These are phyloP conservation scores for Ploceus nigricollis DNA, from an alignment of 2,113 vertebrate genomes.

Conservation along the genomic window DNA sequence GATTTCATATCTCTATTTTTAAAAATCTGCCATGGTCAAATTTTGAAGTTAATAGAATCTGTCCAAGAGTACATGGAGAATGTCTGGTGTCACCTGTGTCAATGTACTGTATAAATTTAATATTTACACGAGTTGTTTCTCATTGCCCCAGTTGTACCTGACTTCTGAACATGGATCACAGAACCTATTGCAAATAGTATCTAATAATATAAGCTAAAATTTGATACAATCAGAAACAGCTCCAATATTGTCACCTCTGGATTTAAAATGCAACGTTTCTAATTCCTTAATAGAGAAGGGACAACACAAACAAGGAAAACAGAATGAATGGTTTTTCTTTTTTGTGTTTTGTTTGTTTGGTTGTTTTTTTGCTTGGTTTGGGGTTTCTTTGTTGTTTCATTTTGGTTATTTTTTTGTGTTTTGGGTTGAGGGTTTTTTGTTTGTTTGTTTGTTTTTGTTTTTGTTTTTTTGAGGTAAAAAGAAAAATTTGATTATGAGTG, in stretches of 20 bases:
- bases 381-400: not conserved
- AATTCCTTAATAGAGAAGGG: not conserved
- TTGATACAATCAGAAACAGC: not conserved
- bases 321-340: rapidly evolving
- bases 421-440: rapidly evolving
- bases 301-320: not conserved
- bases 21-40: not conserved
- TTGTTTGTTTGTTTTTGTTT: not conserved
- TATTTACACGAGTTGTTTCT: not conserved
- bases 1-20: not conserved
- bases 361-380: not conserved
- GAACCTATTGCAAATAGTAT: not conserved
- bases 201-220: not conserved
- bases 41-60: not conserved
- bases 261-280: not conserved
- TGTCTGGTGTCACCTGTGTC: not conserved
- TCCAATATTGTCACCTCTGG: not conserved
- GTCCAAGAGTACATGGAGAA: not conserved
- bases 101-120: not conserved
- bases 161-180: not conserved
- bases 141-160: not conserved
- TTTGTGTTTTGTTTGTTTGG: too few relatives aligned
- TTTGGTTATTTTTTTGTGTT: not conserved
- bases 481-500: not conserved
- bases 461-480: not conserved